Conservation (phyloP, 2,797 vertebrate genomes). For the Heteromormyrus szaboi region DNA sequence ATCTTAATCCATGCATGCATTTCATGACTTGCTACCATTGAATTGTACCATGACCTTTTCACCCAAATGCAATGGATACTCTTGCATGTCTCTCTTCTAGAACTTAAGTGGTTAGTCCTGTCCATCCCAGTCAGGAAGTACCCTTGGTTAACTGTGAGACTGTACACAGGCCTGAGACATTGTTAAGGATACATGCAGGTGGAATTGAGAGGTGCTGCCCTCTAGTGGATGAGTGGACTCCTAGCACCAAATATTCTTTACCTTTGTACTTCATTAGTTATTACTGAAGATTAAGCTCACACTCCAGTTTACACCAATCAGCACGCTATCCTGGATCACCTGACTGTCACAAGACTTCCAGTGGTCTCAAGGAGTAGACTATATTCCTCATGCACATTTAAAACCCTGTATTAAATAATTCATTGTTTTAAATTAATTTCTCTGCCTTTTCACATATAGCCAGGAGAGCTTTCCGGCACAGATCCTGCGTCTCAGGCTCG, state of each 20-base stretch:
- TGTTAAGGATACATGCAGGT: neutral
- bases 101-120: neutral
- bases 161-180: neutral
- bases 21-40: neutral
- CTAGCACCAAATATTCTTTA: neutral
- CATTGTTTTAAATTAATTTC: slow-evolving; percentile 12
- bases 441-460: neutral
- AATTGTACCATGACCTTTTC: neutral
- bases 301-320: neutral
- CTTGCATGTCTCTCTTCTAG: neutral
- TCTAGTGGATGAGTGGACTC: neutral
- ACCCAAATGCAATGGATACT: neutral
- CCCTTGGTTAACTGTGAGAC: neutral
- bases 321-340: neutral
- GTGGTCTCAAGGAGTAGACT: neutral
- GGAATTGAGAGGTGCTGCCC: neutral
- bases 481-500: neutral
- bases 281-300: neutral
- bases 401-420: slow-evolving; percentile 8
- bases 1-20: neutral
- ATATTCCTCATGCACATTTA: neutral
- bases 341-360: neutral
- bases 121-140: neutral
- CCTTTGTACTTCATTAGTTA: neutral
- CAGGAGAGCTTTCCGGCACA: neutral